Conservation (phyloP, 1,140 invertebrate species). For the Aphidius gifuensis region DNA sequence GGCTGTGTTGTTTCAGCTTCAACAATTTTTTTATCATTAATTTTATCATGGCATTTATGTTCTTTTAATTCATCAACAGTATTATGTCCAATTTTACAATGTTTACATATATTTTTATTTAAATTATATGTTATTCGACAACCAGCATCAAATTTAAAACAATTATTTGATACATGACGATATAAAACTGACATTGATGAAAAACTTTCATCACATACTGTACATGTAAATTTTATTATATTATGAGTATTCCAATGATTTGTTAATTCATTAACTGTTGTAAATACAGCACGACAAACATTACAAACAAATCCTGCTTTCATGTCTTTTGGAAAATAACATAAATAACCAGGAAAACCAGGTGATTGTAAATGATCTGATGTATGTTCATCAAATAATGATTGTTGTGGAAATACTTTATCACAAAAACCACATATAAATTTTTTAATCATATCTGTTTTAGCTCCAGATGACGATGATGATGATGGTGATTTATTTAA, state of each 20-base stretch:
- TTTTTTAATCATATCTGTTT: background rate
- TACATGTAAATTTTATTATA: constrained; percentile 28
- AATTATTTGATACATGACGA: constrained; percentile 19
- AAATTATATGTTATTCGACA: background rate
- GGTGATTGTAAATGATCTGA: constrained; percentile 1
- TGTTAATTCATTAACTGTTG: constrained; percentile 25
- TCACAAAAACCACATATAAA: constrained; percentile 32
- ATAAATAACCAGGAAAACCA: constrained; percentile 17
- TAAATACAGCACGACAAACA: constrained; percentile 27
- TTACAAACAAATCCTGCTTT: constrained; percentile 32
- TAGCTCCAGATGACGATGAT: no score
- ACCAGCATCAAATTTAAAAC: background rate
- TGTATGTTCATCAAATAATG: constrained; percentile 32
- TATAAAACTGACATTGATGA: constrained; percentile 20
- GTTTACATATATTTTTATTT: constrained; percentile 4
- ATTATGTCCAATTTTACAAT: background rate
- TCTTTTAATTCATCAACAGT: background rate
- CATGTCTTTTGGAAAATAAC: no score
- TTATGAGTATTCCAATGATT: constrained; percentile 38
- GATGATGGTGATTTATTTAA: no score
- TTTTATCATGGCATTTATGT: constrained; percentile 11
- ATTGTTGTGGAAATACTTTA: constrained; percentile 23
- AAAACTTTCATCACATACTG: constrained; percentile 11
- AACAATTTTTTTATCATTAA: no score
- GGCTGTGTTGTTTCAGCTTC: no score